These are phyloP conservation scores for Pseudochirops cupreus DNA, from an alignment of 2,797 vertebrate genomes.

Conservation along the genomic window DNA sequence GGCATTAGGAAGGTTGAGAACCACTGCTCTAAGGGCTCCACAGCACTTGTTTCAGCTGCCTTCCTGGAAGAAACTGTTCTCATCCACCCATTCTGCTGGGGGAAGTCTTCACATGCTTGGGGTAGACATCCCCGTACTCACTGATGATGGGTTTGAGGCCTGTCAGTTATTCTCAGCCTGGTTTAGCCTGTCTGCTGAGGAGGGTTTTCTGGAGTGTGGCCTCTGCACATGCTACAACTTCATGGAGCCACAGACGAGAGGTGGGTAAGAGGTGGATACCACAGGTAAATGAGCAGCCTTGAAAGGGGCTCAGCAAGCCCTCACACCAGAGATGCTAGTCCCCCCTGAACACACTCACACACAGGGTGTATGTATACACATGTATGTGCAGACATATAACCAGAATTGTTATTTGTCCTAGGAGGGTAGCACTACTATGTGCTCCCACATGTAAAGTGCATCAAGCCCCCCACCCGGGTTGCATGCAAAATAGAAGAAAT, in stretches of 20 bases:
- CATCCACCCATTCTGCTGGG: background rate
- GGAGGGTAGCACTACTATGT: background rate
- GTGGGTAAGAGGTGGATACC: background rate
- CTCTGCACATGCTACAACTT: background rate
- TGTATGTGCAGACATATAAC: background rate
- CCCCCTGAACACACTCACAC: background rate
- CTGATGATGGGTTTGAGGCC: background rate
- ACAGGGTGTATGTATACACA: background rate
- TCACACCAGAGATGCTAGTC: background rate
- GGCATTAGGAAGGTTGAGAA: too few species aligned
- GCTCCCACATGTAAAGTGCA: background rate
- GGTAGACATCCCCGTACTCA: background rate
- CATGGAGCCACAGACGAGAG: background rate
- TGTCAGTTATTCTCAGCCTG: background rate
- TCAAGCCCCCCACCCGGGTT: background rate
- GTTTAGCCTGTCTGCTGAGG: background rate
- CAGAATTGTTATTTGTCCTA: background rate
- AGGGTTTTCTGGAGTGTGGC: background rate
- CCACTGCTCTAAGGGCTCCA: background rate
- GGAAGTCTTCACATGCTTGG: background rate
- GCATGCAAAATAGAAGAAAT: background rate
- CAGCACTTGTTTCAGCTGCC: background rate
- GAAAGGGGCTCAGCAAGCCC: background rate
- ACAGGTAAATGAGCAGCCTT: background rate
- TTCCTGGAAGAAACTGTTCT: background rate